phyloP scores from a whole-genome alignment of 2,113 vertebrate species.

The Glaucomys volans region DNA sequence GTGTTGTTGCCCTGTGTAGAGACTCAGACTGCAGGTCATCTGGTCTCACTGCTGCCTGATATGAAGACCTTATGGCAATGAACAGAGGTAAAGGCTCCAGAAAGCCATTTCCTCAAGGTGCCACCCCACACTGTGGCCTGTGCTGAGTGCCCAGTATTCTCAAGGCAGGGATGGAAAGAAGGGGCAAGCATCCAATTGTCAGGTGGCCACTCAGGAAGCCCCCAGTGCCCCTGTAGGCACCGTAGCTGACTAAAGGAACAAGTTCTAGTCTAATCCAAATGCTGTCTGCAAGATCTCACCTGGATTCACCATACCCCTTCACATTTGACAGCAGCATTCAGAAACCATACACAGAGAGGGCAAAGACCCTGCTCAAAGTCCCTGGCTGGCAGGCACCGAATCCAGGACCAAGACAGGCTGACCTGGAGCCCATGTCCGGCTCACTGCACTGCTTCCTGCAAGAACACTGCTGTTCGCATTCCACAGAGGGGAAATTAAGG shows the following conservation, averaged over 20 bases:
- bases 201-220: not conserved
- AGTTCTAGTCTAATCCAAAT: not conserved
- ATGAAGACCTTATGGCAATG: not conserved
- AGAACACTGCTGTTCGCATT: not conserved
- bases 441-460: not conserved
- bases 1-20: fast-evolving
- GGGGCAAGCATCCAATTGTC: not conserved
- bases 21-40: not conserved
- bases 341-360: not conserved
- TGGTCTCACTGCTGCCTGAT: not conserved
- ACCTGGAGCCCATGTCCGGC: not conserved
- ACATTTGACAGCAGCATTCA: not conserved
- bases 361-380: too few relatives aligned
- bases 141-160: not conserved
- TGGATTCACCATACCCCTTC: too few relatives aligned
- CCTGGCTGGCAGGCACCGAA: not conserved
- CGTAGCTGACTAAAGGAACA: not conserved
- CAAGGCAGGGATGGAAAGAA: not conserved
- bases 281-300: not conserved
- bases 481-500: not conserved
- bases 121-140: too few relatives aligned
- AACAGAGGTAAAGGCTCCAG: not conserved
- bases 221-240: fast-evolving
- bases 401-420: not conserved
- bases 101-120: not conserved